Evolutionary conservation across 2,797 vertebrate species (phyloP).

Genomic region (Macropodus opercularis): DNA sequence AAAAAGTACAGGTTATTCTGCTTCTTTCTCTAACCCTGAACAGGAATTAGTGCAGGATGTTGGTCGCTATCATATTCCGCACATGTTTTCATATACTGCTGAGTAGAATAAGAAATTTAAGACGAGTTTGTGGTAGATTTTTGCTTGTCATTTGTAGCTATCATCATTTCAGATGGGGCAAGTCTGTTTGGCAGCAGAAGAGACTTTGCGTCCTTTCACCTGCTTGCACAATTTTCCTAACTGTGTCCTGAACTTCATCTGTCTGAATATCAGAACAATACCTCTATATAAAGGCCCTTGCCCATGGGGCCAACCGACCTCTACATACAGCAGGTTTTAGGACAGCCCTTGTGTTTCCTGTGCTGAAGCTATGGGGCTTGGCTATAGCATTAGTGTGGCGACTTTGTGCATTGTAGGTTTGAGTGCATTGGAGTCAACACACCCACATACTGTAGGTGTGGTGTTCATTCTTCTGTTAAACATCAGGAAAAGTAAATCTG

Average conservation of each 20-base stretch:
- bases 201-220: not conserved
- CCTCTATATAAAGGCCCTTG: conserved; percentile 20
- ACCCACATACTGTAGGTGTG: conserved; percentile 35
- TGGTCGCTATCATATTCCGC: not conserved
- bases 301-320: conserved; percentile 29
- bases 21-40: conserved; percentile 35
- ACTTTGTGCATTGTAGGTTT: not conserved
- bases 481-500: conserved; percentile 73
- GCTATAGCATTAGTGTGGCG: conserved; percentile 23
- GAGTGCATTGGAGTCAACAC: conserved; percentile 2
- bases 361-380: conserved; percentile 38
- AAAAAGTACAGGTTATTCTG: conserved; percentile 36
- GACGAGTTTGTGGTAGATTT: not conserved
- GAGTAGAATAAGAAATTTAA: not conserved
- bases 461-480: conserved; percentile 37
- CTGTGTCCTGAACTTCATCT: conserved; percentile 43
- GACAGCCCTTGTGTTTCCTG: conserved; percentile 59
- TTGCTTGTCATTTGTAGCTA: not conserved
- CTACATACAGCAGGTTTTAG: conserved; percentile 36
- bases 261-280: conserved; percentile 53
- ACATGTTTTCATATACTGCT: not conserved
- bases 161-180: not conserved
- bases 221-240: not conserved
- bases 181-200: not conserved
- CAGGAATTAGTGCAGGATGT: conserved; percentile 37